Percentiles rank a stretch among this genome's conserved stretches.
phyloP scores from a whole-genome alignment of 2,888 invertebrate genomes.

The Drosophila eohydei region DNA sequence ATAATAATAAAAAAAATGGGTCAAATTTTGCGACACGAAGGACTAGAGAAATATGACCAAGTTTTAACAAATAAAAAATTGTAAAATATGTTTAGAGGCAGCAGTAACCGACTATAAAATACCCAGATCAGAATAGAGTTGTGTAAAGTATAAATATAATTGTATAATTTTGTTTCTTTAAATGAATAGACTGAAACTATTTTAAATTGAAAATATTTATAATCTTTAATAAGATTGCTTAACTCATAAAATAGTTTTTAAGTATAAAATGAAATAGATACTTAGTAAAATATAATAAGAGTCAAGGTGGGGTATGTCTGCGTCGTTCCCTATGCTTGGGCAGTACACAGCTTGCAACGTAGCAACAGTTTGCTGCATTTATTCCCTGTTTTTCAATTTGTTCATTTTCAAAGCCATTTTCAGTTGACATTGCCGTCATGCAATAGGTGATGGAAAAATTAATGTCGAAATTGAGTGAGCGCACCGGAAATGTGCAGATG shows the following conservation, averaged over 20 bases:
- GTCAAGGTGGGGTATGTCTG: neutral
- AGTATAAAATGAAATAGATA: no score
- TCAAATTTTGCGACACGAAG: conserved; percentile 7
- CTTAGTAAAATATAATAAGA: neutral
- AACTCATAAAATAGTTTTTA: no score
- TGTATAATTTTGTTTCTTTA: no score
- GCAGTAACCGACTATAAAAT: neutral
- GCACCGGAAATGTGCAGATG: neutral
- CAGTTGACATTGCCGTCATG: conserved; percentile 16
- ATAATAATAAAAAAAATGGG: neutral
- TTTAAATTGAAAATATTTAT: no score
- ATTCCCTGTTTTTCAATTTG: conserved; percentile 5
- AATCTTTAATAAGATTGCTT: no score
- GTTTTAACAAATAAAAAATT: neutral
- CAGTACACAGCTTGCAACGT: neutral
- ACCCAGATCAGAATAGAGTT: neutral
- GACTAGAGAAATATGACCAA: conserved; percentile 3
- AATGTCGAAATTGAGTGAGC: conserved; percentile 16
- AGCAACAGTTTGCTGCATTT: conserved; percentile 4
- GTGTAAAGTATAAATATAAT: no score
- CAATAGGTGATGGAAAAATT: conserved; percentile 18
- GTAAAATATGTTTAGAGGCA: neutral
- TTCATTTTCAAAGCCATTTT: conserved; percentile 1
- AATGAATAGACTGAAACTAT: no score
- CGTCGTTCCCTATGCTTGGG: neutral